Evolutionary conservation across 2,113 vertebrate genomes (phyloP).

Genomic region (Alethe castanea): DNA sequence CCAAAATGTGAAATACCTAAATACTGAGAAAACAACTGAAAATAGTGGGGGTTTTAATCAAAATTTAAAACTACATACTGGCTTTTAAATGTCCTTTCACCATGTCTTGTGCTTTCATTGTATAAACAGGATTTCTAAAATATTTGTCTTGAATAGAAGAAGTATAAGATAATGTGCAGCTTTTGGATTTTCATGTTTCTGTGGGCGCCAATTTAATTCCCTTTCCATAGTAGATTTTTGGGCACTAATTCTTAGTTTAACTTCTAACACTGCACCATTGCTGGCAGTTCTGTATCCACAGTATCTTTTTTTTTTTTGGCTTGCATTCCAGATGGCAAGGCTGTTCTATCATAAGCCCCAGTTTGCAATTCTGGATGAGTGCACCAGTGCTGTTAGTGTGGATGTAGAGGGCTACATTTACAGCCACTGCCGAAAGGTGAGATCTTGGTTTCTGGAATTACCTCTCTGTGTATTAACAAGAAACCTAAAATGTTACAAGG

Average conservation of each 20-base stretch:
- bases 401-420: constrained; percentile 98
- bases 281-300: not conserved
- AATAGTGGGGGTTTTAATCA: not conserved
- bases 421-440: constrained; percentile 92
- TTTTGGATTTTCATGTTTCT: not conserved
- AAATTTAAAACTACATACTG: not conserved
- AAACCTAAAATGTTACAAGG: not conserved
- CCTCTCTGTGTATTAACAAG: not conserved
- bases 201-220: not conserved
- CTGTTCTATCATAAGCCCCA: constrained; percentile 98
- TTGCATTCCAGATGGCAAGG: constrained; percentile 88
- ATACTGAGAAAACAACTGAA: not conserved
- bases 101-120: not conserved
- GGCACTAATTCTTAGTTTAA: not conserved
- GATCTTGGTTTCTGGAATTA: not conserved
- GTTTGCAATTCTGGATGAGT: constrained; percentile 98
- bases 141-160: not conserved
- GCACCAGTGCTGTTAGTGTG: constrained; percentile 97
- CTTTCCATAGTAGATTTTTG: not conserved
- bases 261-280: not conserved
- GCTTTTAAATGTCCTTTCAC: not conserved
- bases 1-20: not conserved
- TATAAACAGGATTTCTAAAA: not conserved
- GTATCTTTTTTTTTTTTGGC: not conserved
- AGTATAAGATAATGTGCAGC: not conserved